Evolutionary conservation across 2,888 invertebrate species (phyloP), one percentile per base, ranked within the genome.

Genomic region (Ennomos erosarius): DNA sequence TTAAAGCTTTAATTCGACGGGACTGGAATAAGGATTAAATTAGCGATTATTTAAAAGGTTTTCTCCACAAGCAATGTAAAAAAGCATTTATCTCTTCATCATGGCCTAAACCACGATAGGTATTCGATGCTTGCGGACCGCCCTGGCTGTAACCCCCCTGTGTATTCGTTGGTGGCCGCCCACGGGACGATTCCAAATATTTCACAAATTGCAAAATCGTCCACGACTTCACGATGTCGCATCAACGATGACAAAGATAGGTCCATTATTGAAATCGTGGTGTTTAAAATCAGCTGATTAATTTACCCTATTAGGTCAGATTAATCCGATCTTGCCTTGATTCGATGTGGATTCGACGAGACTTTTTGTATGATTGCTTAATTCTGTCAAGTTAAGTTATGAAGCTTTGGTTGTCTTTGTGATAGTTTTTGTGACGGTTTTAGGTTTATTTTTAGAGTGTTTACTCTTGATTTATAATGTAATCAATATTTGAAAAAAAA

Each of bases 151-250:
- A 65, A 59, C 59, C 67, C 68, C 56, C 64, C 54, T 56, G 51
- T 67, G 73, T 73, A 63, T 43, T 83, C 87, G 85, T 85, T 87
- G 90, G 90, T 88, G 89, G 90, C 82, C 88, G 76, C 71, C 75
- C 81, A 71, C 79, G 71, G 73, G 78, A 79, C 79, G 78, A 90
- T 90, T 85, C 82, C 82, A 87, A 87, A 87, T 88, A 90, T 91
- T 88, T 82, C 71, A 82, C 88, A 89, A 91, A 90, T 90, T 88
- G 86, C 85, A 79, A 79, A 84, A 85, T 84, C 78, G 83, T 79
- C 76, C 69, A 73, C 77, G 76, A 75, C 79, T 74, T 81, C 76
- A 78, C 81, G 82, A 84, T 82, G 64, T 58, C 62, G 62, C 82
- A 62, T 52, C 63, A 59, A 53, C 49, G 60, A 65, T 63, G 65